These are phyloP conservation scores for Blastobasis adustella DNA, from an alignment of 2,888 invertebrate genomes.

Conservation along the genomic window DNA sequence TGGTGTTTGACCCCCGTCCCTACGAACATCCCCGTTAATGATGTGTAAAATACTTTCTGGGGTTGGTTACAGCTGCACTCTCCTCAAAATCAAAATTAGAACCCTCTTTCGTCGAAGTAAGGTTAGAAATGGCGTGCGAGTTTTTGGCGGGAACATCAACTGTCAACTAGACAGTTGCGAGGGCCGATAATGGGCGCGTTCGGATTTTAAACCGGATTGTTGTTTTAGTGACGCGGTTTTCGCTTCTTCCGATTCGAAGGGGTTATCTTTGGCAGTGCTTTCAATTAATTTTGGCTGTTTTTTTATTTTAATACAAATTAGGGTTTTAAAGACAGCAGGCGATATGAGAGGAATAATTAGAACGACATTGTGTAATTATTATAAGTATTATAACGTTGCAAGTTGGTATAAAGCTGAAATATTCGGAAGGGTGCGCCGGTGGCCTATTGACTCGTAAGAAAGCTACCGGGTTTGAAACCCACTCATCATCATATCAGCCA, in stretches of 20 bases:
- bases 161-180: slow-evolving; percentile 59
- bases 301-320: no score
- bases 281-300: slow-evolving; percentile 14
- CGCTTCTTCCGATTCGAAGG: slow-evolving; percentile 3
- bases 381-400: no score
- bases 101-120: slow-evolving; percentile 15
- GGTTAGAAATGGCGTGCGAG: slow-evolving; percentile 15
- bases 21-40: slow-evolving; percentile 43
- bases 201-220: slow-evolving; percentile 53
- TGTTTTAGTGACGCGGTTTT: slow-evolving; percentile 36
- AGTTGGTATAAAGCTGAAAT: no score
- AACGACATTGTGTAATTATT: no score
- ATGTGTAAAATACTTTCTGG: slow-evolving; percentile 52
- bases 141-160: slow-evolving; percentile 39
- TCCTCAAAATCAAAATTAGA: slow-evolving; percentile 19
- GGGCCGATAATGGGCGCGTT: slow-evolving; percentile 45
- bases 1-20: slow-evolving; percentile 49
- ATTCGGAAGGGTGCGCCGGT: no score
- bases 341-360: no score
- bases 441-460: no score
- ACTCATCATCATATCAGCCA: no score
- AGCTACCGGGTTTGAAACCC: no score
- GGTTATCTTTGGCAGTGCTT: slow-evolving; percentile 9
- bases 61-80: slow-evolving; percentile 17
- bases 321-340: no score